Evolutionary conservation across 2,113 vertebrate species (phyloP).

Genomic region (Cettia cetti): DNA sequence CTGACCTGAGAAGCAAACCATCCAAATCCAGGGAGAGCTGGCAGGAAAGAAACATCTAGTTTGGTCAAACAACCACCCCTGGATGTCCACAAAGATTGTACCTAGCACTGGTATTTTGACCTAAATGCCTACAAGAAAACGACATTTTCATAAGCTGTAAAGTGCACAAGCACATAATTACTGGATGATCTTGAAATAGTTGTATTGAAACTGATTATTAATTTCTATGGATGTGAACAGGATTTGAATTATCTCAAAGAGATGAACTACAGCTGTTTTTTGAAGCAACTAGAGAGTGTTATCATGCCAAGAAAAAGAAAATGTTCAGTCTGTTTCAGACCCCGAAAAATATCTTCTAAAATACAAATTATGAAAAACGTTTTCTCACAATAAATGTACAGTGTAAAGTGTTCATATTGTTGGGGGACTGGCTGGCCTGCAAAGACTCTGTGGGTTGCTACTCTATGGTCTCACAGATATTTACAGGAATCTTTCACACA

Average conservation of each 20-base stretch:
- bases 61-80: fast-evolving
- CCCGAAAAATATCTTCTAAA: background rate
- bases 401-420: background rate
- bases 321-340: background rate
- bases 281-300: background rate
- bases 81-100: background rate
- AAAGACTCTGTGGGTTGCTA: background rate
- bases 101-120: background rate
- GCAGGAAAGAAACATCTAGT: background rate
- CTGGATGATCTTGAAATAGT: background rate
- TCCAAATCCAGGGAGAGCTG: background rate
- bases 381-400: background rate
- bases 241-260: background rate
- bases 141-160: background rate
- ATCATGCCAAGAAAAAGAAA: background rate
- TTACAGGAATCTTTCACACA: background rate
- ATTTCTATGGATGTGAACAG: background rate
- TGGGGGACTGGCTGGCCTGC: background rate
- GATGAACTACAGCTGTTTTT: background rate
- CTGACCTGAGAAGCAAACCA: background rate
- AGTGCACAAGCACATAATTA: background rate
- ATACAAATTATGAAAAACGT: background rate
- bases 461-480: background rate
- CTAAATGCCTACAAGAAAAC: background rate
- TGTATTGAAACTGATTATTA: background rate